These are phyloP conservation scores for Spilosoma lubricipeda DNA, from an alignment of 2,888 invertebrate species.

Conservation along the genomic window DNA sequence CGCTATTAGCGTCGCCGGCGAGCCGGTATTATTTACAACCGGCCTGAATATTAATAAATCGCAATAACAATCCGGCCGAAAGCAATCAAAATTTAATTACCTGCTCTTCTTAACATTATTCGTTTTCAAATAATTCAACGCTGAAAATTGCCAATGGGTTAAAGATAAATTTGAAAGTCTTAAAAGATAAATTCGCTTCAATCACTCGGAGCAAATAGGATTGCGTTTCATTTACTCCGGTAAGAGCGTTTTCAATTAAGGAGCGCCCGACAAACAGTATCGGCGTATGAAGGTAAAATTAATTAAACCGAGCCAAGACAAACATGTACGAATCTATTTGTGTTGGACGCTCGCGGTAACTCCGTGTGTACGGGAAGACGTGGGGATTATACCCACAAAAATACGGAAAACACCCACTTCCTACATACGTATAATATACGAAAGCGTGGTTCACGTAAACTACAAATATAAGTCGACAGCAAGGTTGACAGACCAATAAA, in stretches of 20 bases:
- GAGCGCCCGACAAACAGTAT: constrained; percentile 84
- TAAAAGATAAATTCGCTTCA: constrained; percentile 85
- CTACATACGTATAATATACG: background rate
- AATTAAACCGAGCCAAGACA: constrained; percentile 85
- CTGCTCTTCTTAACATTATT: constrained; percentile 64
- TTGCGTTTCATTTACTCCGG: constrained; percentile 84
- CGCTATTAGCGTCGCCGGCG: constrained; percentile 73
- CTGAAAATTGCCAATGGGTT: constrained; percentile 65
- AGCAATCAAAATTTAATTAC: constrained; percentile 83
- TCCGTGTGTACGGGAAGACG: constrained; percentile 54
- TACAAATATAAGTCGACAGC: constrained; percentile 34
- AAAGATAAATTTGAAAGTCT: constrained; percentile 83
- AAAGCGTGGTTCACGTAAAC: constrained; percentile 21
- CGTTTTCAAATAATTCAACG: constrained; percentile 67
- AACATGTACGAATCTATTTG: constrained; percentile 83
- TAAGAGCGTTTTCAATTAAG: constrained; percentile 86
- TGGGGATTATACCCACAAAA: constrained; percentile 55
- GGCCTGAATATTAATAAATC: constrained; percentile 78
- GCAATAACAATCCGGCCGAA: constrained; percentile 74
- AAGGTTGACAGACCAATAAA: constrained; percentile 50
- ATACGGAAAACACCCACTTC: constrained; percentile 48
- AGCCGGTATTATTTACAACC: constrained; percentile 72
- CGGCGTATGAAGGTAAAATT: constrained; percentile 86
- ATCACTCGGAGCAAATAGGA: constrained; percentile 85
- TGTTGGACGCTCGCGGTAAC: constrained; percentile 73